A percentile compares a stretch with the other conserved stretches of the same genome.
These are phyloP conservation scores for Hippolais icterina DNA, from an alignment of 2,113 vertebrate species.

Conservation along the genomic window DNA sequence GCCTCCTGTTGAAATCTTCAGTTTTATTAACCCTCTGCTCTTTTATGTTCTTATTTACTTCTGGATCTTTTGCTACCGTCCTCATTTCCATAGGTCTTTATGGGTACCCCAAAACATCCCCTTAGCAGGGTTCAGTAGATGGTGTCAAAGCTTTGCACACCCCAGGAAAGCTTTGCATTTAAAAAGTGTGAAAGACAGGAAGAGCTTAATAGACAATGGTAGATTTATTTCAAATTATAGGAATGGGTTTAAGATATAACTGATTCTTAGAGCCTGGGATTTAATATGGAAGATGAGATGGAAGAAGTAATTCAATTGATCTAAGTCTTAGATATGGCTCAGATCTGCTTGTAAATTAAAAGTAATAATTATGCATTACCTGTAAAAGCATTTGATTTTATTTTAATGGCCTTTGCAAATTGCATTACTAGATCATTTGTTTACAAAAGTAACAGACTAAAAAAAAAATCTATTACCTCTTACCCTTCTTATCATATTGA, in stretches of 20 bases:
- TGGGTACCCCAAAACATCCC: background rate
- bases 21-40: background rate
- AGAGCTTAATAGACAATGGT: background rate
- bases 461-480: background rate
- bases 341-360: constrained; percentile 9
- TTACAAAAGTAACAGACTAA: background rate
- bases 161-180: background rate
- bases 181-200: background rate
- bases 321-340: background rate
- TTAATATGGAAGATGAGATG: background rate
- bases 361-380: background rate
- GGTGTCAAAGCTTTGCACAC: background rate
- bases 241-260: background rate
- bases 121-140: background rate
- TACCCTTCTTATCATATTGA: background rate
- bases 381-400: constrained; percentile 15
- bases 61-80: background rate
- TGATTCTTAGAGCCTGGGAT: background rate
- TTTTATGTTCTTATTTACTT: background rate
- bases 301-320: background rate
- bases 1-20: background rate
- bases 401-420: constrained; percentile 52
- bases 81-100: background rate
- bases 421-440: background rate
- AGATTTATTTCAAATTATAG: background rate